Base-by-base conservation (phyloP, 2,888 invertebrate genomes). In the Brassicogethes aeneus region DNA sequence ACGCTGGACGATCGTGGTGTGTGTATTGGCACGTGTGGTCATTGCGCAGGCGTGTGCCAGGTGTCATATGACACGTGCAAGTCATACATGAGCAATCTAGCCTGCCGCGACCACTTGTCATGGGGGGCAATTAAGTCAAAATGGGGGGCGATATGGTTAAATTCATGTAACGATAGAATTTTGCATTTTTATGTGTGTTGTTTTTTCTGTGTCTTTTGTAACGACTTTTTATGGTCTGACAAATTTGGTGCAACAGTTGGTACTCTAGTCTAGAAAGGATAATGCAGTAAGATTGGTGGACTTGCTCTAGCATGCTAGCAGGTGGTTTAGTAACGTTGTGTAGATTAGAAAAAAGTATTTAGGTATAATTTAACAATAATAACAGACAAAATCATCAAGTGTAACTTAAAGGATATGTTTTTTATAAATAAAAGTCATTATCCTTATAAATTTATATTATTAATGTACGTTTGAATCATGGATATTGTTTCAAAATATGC, bases 141-240 rank as follows among this genome's bases (percentile, higher is more conserved):
- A 23, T 23, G 23, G 23, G n/a, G n/a, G 23, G 23, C 23, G 23
- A 23, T 23, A 23, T 23, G 23, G 23, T 23, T 23, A 23, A 10
- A 23, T 23, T 23, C 23, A 5, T 23, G 10, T 10, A 23, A 23
- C 5, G 32, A 32, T 12, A 7, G 10, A 10, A 32, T 13, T 32
- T 32, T 12, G 14, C 32, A 32, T 32, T 32, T 32, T 32, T 5
- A 13, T 13, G 14, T 32, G 12, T 10, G 14, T 32, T 5, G 14
- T 12, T 32, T 32, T 32, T 32, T 32, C 23, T 5, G 23, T 10
- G 32, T 32, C 5, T 5, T 32, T 32, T 32, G 32, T 32, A 32
- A 32, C 32, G 32, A 32, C 32, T 32, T 32, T 32, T 32, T 32
- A 32, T 32, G 32, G 12, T 32, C 32, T 12, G 14, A 12, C 32